Percentiles rank a stretch among this genome's conserved stretches.
Conservation (phyloP, 2,797 vertebrate genomes). For the Brachymystax lenok region DNA sequence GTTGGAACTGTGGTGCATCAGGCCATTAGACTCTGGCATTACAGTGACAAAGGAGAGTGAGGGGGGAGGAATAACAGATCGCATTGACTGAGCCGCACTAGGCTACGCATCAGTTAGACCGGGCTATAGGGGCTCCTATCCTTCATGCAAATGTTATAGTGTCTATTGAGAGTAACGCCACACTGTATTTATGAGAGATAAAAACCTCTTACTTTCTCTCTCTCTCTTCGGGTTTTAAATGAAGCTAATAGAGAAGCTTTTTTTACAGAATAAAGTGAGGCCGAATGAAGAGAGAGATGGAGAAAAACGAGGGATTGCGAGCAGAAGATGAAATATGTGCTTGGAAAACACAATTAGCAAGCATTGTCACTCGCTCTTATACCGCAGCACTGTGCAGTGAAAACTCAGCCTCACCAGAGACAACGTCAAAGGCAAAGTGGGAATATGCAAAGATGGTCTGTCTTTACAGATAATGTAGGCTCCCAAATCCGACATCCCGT, state of each 20-base stretch:
- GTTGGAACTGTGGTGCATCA: background rate
- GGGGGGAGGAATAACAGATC: background rate
- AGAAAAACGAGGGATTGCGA: conserved; percentile 45
- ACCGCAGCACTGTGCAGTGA: conserved; percentile 41
- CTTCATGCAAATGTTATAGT: conserved; percentile 47
- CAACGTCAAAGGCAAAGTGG: conserved; percentile 20
- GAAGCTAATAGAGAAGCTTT: conserved; percentile 59
- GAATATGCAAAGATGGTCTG: background rate
- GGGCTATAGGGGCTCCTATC: conserved; percentile 21
- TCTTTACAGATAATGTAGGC: conserved; percentile 14
- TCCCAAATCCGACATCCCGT: conserved; percentile 13
- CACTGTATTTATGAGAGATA: conserved; percentile 56
- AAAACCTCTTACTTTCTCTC: conserved; percentile 55
- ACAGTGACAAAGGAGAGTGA: too few relatives aligned
- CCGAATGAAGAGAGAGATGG: conserved; percentile 28
- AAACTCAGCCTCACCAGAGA: conserved; percentile 22
- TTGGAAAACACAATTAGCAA: conserved; percentile 64
- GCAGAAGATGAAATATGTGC: conserved; percentile 64
- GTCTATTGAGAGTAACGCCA: conserved; percentile 42
- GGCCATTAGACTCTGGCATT: too few relatives aligned
- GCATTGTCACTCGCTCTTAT: conserved; percentile 39
- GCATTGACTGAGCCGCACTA: background rate
- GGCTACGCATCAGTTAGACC: background rate
- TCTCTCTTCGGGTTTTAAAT: conserved; percentile 49
- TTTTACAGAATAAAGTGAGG: conserved; percentile 51